Evolutionary conservation across 1,140 invertebrate genomes (phyloP), one percentile per base, ranked within the genome.

Genomic region (Drosophila pachea): DNA sequence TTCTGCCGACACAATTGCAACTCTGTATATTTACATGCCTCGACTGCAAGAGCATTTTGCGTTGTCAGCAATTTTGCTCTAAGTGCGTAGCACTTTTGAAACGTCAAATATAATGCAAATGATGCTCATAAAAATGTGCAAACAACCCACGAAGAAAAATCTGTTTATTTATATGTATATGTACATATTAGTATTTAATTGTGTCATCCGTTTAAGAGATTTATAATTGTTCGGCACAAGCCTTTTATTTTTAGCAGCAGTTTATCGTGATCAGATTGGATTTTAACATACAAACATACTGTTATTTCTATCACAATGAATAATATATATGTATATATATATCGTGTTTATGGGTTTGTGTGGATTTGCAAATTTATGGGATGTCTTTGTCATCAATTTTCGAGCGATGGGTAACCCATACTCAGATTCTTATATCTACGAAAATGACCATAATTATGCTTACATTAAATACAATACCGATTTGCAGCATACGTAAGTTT

Each of bases 281-380:
- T 22, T 74, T 74, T 61, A 83, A 78, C 68, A 74, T 84, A 78
- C 59, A 68, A 59, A 72, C 50, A 79, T 83, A 83, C 75, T 79
- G 76, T 79, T 84, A 68, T 32, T 79, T 83, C 60, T 83, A 83
- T 83, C 79, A 83, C 79, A 83, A 83, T 83, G 72, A 83, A 79
- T 84, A 78, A 58, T 52, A 66, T 71, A 56, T 55, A 16, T 53
- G 63, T 62, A 58, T 52, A 66, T 71, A 56, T 55, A 16, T 53
- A 63, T 62, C 78, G 72, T 76, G 54, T 79, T 60, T 75, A 56
- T 59, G 14, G 38, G 49, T 47, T 54, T 56, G 53, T 64, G 38
- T 49, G 42, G 66, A 43, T 66, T 43, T 53, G 16, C 53, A 29
- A 54, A 22, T 61, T 60, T 66, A 53, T 76, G 40, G 48, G 68